Conservation (phyloP, 1,140 invertebrate genomes). For the Temnothorax curvispinosus region DNA sequence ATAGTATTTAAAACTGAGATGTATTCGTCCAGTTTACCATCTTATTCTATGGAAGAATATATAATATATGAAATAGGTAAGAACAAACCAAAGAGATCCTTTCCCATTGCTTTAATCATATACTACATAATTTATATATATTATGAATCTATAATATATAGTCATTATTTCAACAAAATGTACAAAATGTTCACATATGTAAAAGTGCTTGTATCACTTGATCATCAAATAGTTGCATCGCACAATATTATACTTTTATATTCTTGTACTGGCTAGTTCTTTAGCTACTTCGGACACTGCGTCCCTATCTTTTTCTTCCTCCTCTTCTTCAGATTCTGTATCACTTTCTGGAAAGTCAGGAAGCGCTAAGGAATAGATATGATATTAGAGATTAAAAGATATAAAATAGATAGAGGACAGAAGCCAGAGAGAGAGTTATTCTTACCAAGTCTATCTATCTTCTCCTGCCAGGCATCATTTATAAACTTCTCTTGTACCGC, state of each 20-base stretch:
- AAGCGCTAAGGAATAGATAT: constrained; percentile 71
- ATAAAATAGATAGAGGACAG: too few relatives aligned
- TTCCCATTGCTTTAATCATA: background rate
- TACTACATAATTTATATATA: background rate
- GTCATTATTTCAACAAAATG: constrained; percentile 10
- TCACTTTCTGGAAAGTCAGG: constrained; percentile 84
- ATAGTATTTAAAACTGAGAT: background rate
- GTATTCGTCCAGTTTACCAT: background rate
- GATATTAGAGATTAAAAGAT: background rate
- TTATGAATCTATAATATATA: background rate
- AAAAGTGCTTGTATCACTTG: background rate
- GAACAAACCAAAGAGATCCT: background rate
- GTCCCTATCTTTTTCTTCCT: constrained; percentile 24
- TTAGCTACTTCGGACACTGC: constrained; percentile 31
- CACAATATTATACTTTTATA: constrained; percentile 14
- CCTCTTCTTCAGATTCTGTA: constrained; percentile 69
- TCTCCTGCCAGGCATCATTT: constrained; percentile 87
- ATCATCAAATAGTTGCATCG: background rate
- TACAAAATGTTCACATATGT: constrained; percentile 10
- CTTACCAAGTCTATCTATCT: constrained; percentile 84
- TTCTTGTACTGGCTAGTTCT: constrained; percentile 4
- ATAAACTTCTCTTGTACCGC: constrained; percentile 92
- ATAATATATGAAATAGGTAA: background rate
- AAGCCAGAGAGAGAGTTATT: background rate
- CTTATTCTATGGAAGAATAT: background rate